Evolutionary conservation across 2,888 invertebrate genomes (phyloP).

Genomic region (Ariolimax columbianus): DNA sequence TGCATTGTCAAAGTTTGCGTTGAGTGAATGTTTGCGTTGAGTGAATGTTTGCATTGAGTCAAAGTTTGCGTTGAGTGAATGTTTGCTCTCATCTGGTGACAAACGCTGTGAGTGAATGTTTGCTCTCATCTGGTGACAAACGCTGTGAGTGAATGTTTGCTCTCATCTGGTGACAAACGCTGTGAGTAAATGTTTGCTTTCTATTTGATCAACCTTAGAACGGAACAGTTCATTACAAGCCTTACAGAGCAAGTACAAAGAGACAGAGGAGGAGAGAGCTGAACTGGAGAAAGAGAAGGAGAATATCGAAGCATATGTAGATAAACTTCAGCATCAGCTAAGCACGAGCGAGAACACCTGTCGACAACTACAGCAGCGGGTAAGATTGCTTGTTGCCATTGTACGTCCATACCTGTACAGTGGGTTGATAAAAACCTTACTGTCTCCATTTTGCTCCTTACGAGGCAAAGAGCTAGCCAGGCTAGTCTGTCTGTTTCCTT

Average conservation of each 20-base stretch:
- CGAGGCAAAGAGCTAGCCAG: too few relatives aligned
- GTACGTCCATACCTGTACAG: neutral
- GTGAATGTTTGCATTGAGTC: too few relatives aligned
- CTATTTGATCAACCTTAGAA: conserved; percentile 59
- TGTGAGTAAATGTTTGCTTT: neutral
- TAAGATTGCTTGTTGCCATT: conserved; percentile 35
- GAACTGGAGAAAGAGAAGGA: conserved; percentile 72
- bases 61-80: too few relatives aligned
- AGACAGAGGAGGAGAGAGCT: conserved; percentile 66
- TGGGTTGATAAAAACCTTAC: neutral
- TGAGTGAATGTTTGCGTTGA: too few relatives aligned
- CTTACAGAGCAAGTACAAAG: conserved; percentile 68
- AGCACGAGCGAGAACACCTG: conserved; percentile 66
- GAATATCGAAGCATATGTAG: conserved; percentile 70
- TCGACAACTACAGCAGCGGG: conserved; percentile 70
- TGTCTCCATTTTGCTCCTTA: too few relatives aligned
- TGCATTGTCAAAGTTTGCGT: too few relatives aligned
- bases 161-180: too few relatives aligned
- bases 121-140: too few relatives aligned
- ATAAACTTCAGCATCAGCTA: conserved; percentile 69
- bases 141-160: too few relatives aligned
- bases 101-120: too few relatives aligned
- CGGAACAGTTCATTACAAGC: conserved; percentile 63
- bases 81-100: too few relatives aligned
- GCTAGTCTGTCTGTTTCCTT: too few relatives aligned